Evolutionary conservation across 2,113 vertebrate species (phyloP), one percentile per base, ranked within the genome.

Genomic region (Charadrius vociferus): DNA sequence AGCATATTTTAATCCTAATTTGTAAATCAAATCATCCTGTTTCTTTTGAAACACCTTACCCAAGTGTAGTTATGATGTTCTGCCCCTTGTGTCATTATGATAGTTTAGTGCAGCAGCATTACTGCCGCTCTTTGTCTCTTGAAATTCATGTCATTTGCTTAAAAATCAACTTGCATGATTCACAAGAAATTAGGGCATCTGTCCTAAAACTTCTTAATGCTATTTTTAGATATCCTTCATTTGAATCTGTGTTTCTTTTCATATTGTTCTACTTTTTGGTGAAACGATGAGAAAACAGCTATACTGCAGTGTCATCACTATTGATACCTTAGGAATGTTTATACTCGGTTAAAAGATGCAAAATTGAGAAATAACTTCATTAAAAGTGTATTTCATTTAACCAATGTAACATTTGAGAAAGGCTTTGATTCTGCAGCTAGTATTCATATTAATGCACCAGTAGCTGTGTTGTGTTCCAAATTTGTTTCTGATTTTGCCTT

Each of bases 51-150:
- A 65, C 23, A 12, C 7, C 4, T 77, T 82, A 6, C 32, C 12
- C 19, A 20, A 22, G 26, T 16, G 36, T 22, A 52, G 16, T 45
- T 80, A 2, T 0, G 0, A 39, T n/a, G 12, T 66, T 85, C 23
- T 79, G 52, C 17, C 53, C 22, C 21, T 47, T 13, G 55, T 49
- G 55, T 81, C 6, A 1, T 32, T 88, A 14, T 65, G 0, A 0
- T 43, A n/a, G 10, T 32, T 59, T 12, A 22, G 47, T 30, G 34
- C 15, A 21, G n/a, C 49, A 62, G n/a, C 13, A 22, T 49, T 83
- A 32, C 56, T 89, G 37, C 29, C 49, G 19, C 8, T 80, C 22
- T 83, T 52, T 55, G 9, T 53, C 39, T 81, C n/a, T 78, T 74
- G 21, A 63, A 52, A 67, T 74, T 86, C 11, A 14, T 36, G 29